Evolutionary conservation across 2,113 vertebrate species (phyloP), one percentile per base, ranked within the genome.

Genomic region (Procavia capensis): DNA sequence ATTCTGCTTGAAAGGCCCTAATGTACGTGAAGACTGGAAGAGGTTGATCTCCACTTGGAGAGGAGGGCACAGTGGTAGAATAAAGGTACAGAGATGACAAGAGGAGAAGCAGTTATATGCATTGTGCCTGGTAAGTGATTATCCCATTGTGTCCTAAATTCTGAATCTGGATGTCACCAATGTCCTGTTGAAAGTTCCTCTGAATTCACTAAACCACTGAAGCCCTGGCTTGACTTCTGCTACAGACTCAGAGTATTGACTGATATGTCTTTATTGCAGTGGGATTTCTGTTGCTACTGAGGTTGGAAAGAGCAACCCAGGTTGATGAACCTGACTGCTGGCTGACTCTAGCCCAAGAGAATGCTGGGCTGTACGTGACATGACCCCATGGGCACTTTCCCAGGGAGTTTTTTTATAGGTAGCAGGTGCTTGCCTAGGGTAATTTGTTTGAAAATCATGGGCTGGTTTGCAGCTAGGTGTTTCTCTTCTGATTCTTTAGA

Each of bases 171-270:
- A 2, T 95, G 41, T 95, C 57, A 81, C 83, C 96, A 85, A 85
- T 79, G 94, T 39, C 64, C 85, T 93, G 68, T 91, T 95, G 78
- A 88, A 70, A 95, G 57, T 61, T 89, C 2, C 45, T 95, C 90
- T 59, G 76, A 92, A 96, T 90, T 29, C 88, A 64, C 41, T 95
- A 93, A 97, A 92, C 66, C 2, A 4, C 36, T 79, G 80, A 94
- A 96, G 96, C 72, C 80, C 59, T 27, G 90, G 41, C 97, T 97
- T 95, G 54, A 91, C 96, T 97, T 81, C 64, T 97, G 96, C 85
- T 94, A 41, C 84, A 97, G 97, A 92, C 93, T 97, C 66, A 57
- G 90, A 90, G 57, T 11, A 47, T 63, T 97, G 95, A 90, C 64
- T 96, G 85, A 82, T 97, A 95, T 97, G 96, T 95, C 96, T 97